Conservation (phyloP, 2,888 invertebrate species). For the Tiliacea aurago region DNA sequence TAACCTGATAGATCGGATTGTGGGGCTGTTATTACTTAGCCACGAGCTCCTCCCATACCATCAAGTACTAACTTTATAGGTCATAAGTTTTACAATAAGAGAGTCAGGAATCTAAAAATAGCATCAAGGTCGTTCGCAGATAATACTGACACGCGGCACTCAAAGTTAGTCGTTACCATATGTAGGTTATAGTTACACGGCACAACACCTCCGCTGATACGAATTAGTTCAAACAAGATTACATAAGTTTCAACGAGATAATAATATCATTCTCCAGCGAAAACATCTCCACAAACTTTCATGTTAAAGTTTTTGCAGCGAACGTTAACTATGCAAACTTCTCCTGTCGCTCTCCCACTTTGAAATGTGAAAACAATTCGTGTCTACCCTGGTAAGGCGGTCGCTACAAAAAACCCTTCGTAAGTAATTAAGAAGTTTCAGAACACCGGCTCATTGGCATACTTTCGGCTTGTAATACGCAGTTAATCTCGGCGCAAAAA, state of each 20-base stretch:
- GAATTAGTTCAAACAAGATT: conserved; percentile 57
- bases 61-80: background rate
- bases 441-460: conserved; percentile 85
- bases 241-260: conserved; percentile 65
- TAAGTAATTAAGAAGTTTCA: conserved; percentile 86
- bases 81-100: background rate
- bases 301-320: conserved; percentile 70
- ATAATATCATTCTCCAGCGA: conserved; percentile 64
- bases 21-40: no score
- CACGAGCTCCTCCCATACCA: no score
- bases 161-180: conserved; percentile 25
- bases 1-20: no score
- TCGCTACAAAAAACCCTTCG: conserved; percentile 78
- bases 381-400: conserved; percentile 72
- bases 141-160: conserved; percentile 14
- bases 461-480: conserved; percentile 87
- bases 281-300: conserved; percentile 68
- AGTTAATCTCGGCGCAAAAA: conserved; percentile 87
- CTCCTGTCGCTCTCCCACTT: conserved; percentile 71
- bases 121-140: background rate
- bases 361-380: conserved; percentile 78
- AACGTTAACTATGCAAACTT: conserved; percentile 76
- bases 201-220: conserved; percentile 43
- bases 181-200: conserved; percentile 30
- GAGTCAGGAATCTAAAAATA: background rate